These are phyloP conservation scores for Ploceus nigricollis DNA, from an alignment of 2,113 vertebrate genomes.

Conservation along the genomic window DNA sequence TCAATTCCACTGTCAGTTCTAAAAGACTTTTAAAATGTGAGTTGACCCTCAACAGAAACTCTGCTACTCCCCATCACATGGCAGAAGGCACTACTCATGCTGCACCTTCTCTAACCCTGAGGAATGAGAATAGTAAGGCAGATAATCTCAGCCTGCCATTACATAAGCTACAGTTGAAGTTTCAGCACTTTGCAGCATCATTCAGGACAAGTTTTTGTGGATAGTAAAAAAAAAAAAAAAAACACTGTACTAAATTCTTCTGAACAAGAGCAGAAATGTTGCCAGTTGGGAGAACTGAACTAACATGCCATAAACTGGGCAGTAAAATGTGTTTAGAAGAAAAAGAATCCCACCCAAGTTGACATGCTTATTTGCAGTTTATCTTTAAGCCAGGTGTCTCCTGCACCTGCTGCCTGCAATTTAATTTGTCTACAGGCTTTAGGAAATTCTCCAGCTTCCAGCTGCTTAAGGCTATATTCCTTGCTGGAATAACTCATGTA, in stretches of 20 bases:
- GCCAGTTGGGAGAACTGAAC: not conserved
- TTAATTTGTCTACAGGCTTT: not conserved
- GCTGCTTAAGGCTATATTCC: not conserved
- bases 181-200: not conserved
- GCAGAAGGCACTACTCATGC: fast-evolving
- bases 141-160: not conserved
- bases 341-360: not conserved
- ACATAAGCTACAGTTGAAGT: not conserved
- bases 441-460: not conserved
- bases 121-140: not conserved
- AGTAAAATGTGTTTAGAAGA: not conserved
- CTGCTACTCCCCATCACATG: not conserved
- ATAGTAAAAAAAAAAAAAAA: not conserved
- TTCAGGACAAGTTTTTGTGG: not conserved
- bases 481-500: not conserved
- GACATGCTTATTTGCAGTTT: not conserved
- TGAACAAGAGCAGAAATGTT: not conserved
- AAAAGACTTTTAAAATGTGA: not conserved
- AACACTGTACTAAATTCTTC: not conserved
- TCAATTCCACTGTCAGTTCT: not conserved
- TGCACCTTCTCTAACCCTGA: not conserved
- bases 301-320: not conserved
- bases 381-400: not conserved
- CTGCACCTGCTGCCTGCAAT: not conserved
- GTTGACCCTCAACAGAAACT: not conserved